These are phyloP conservation scores for Lasioglossum malachurum DNA, from an alignment of 2,888 invertebrate species.

Conservation along the genomic window DNA sequence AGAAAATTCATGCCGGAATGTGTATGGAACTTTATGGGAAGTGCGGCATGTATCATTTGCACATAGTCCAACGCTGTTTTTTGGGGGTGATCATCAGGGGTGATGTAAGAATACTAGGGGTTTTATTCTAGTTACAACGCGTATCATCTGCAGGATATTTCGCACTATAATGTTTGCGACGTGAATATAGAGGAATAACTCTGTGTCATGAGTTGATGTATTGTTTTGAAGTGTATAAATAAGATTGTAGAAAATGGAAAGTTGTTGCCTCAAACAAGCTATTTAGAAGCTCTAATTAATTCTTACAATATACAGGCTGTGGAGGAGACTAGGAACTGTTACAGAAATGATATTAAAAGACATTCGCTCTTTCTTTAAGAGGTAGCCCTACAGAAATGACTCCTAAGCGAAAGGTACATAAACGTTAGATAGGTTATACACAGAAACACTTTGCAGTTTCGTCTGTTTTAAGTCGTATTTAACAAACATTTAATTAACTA, in stretches of 20 bases:
- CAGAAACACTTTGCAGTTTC: constrained; percentile 8
- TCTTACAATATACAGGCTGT: constrained; percentile 17
- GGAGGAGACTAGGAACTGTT: constrained; percentile 4
- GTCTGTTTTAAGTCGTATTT: not conserved
- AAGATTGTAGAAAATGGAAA: constrained; percentile 12
- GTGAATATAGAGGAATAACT: not conserved
- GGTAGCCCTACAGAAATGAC: constrained; percentile 76
- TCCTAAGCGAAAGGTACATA: constrained; percentile 82
- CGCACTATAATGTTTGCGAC: not conserved
- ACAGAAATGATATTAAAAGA: constrained; percentile 56
- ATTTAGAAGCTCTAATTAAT: constrained; percentile 15
- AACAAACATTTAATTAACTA: not conserved
- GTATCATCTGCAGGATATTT: not conserved
- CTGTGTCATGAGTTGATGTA: constrained; percentile 1
- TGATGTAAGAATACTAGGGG: not conserved
- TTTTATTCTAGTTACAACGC: not conserved
- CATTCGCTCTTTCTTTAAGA: constrained; percentile 24
- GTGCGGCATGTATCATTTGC: too few species aligned
- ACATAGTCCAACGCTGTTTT: too few species aligned
- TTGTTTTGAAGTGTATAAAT: constrained; percentile 23
- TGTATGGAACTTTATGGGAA: too few species aligned
- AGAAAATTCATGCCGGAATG: too few species aligned
- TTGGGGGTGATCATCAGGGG: too few species aligned
- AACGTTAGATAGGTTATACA: constrained; percentile 45
- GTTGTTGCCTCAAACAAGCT: not conserved